Evolutionary conservation across 2,797 vertebrate genomes (phyloP), one percentile per base, ranked within the genome.

Genomic region (Neopelma chrysocephalum): DNA sequence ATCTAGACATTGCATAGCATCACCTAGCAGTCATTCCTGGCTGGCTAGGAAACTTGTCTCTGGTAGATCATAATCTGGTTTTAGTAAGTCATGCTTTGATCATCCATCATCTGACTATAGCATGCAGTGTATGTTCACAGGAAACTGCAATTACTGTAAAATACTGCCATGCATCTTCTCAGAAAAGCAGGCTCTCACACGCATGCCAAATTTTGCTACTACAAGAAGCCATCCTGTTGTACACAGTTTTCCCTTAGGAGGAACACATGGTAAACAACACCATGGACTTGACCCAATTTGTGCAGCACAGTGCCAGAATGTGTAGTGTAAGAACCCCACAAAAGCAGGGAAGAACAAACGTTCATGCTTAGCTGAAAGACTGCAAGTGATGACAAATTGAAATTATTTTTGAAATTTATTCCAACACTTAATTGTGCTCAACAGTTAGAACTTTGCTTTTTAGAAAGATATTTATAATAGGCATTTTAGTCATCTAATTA

Each of bases 401-500:
- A 95, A 91, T 71, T 43, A 43, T 45, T 92, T 94, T 66, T 86
- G 16, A 82, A 92, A 92, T 66, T 58, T 8, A 69, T 76, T 87
- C 65, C 50, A 72, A 54, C 38, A 40, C 12, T 79, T 79, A 76
- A 89, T 90, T 84, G 76, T 43, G 9, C 29, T 92, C 62, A 73
- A 73, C 36, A 48, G 51, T 87, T 89, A 69, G 89, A 90, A 79
- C 12, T 62, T 79, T 31, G n/a, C 12, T 72, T 56, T 89, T 70
- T 53, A 72, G 50, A 81, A 88, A 83, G 61, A 64, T 75, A 93
- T 62, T 90, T 95, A 58, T 83, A 84, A 81, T 57, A 86, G 75
- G 21, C 51, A 36, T 78, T 93, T 95, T 75, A 95, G 38, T 90
- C n/a, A 72, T 88, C 57, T 83, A 78, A 94, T 91, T 95, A 83